A percentile compares a stretch with the other conserved stretches of the same genome.
Evolutionary conservation across 2,888 invertebrate species (phyloP).

Genomic region (Stenolophus ochropezus): DNA sequence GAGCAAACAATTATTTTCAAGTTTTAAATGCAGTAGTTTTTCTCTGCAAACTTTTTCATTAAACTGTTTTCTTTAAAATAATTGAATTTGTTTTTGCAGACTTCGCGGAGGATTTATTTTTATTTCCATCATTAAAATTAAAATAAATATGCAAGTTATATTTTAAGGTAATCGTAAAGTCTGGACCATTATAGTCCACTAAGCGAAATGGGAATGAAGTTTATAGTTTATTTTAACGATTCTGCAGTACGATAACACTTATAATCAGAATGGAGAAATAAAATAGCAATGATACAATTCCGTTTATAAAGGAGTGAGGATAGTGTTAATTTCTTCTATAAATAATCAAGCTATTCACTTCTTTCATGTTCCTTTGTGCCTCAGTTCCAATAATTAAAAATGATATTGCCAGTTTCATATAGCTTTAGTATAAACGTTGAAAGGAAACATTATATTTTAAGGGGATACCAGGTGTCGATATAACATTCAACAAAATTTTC

Average conservation of each 20-base stretch:
- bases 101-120: background rate
- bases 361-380: too few species aligned
- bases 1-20: conserved; percentile 5
- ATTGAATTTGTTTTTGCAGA: conserved; percentile 18
- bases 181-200: background rate
- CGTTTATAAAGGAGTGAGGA: background rate
- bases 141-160: conserved; percentile 10
- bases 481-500: too few species aligned
- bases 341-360: background rate
- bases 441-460: too few species aligned
- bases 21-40: conserved; percentile 1
- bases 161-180: conserved; percentile 18
- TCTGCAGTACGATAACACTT: background rate
- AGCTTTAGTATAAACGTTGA: too few species aligned
- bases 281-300: background rate
- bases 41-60: conserved; percentile 18
- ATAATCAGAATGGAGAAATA: background rate
- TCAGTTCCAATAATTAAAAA: too few species aligned
- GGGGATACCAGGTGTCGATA: too few species aligned
- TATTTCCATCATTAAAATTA: conserved; percentile 3
- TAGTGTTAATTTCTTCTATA: background rate
- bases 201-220: background rate
- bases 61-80: conserved; percentile 11
- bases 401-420: too few species aligned
- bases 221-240: conserved; percentile 18